Percentiles rank a stretch among this genome's conserved stretches.
Conservation (phyloP, 2,113 vertebrate genomes). For the Petaurus breviceps region DNA sequence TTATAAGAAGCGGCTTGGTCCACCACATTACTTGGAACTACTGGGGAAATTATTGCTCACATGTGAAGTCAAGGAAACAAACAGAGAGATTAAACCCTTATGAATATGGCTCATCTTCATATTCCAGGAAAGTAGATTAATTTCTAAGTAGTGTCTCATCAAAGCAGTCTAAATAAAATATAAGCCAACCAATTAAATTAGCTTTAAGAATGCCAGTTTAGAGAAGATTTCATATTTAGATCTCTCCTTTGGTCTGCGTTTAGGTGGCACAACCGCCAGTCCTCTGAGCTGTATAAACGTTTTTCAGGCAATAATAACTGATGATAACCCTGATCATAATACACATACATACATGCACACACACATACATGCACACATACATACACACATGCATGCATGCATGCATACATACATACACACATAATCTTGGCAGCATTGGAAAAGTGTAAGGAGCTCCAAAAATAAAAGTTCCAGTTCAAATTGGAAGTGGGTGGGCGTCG, state of each 20-base stretch:
- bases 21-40: not conserved
- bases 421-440: not conserved
- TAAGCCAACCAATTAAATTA: not conserved
- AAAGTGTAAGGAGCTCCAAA: not conserved
- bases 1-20: not conserved
- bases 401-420: not conserved
- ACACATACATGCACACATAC: no score
- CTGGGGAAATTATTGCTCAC: not conserved
- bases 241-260: not conserved
- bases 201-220: not conserved
- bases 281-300: not conserved
- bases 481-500: not conserved
- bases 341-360: not conserved
- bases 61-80: not conserved
- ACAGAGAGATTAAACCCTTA: not conserved
- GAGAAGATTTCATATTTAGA: not conserved
- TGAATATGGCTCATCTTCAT: not conserved
- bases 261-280: not conserved
- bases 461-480: rapidly evolving
- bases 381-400: not conserved
- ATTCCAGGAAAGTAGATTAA: not conserved
- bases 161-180: not conserved
- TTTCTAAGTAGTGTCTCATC: slow-evolving; percentile 21
- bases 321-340: slow-evolving; percentile 3
- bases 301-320: not conserved